phyloP scores from a whole-genome alignment of 2,797 vertebrate species.

The Gallinago solitaria region DNA sequence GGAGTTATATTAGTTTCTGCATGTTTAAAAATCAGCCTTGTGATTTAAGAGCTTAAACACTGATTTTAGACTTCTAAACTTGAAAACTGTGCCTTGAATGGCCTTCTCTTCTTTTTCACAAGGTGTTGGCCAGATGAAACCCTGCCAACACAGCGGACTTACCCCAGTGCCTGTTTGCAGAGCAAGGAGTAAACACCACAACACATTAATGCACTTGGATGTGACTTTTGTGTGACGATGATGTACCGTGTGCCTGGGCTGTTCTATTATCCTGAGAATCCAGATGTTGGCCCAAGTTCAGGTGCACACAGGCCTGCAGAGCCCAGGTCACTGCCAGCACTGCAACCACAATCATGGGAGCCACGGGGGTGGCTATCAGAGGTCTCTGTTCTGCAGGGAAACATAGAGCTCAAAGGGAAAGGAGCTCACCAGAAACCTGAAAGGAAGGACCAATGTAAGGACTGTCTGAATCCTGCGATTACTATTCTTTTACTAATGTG shows the following conservation, averaged over 20 bases:
- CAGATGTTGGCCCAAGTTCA: not conserved
- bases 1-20: accelerated
- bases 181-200: not conserved
- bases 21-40: not conserved
- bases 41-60: not conserved
- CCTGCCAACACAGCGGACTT: not conserved
- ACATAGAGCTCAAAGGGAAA: accelerated
- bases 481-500: slow-evolving; percentile 49
- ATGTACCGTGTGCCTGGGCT: accelerated
- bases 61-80: not conserved
- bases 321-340: not conserved
- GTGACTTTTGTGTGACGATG: not conserved
- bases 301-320: not conserved
- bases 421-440: not conserved
- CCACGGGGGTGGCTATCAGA: accelerated
- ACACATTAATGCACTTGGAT: too few species aligned
- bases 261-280: not conserved
- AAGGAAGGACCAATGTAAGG: not conserved
- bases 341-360: not conserved
- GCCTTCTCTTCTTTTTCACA: not conserved
- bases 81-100: not conserved
- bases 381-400: not conserved
- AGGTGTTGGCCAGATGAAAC: accelerated
- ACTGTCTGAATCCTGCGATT: not conserved
- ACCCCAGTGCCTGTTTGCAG: not conserved